A percentile compares a stretch with the other conserved stretches of the same genome.
phyloP scores from a whole-genome alignment of 2,888 invertebrate species.

The Campoletis raptor region DNA sequence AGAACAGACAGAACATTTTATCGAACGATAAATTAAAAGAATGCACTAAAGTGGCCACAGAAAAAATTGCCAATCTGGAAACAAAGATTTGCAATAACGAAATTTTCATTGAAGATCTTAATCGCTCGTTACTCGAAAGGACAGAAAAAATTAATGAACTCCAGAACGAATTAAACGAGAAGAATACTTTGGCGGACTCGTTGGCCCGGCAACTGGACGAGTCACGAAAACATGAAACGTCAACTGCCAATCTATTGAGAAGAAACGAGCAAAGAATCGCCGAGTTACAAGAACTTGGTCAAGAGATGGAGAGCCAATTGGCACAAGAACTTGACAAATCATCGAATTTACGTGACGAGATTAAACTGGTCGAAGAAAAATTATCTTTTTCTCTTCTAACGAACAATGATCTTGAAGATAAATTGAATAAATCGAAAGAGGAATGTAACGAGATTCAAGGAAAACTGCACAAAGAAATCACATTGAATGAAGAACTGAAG shows the following conservation, averaged over 20 bases:
- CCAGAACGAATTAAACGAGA: conserved; percentile 29
- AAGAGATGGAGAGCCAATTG: conserved; percentile 77
- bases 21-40: conserved; percentile 39
- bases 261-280: conserved; percentile 73
- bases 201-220: conserved; percentile 13
- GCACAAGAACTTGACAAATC: conserved; percentile 77
- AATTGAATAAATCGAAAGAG: conserved; percentile 12
- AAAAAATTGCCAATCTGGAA: conserved; percentile 28
- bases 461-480: conserved; percentile 9
- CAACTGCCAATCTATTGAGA: conserved; percentile 68
- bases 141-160: conserved; percentile 19
- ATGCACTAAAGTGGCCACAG: conserved; percentile 25
- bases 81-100: conserved; percentile 27
- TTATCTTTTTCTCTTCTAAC: conserved; percentile 21
- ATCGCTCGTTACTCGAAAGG: conserved; percentile 10
- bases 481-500: not conserved
- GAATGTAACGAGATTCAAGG: conserved; percentile 47
- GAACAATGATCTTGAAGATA: conserved; percentile 40
- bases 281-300: conserved; percentile 71
- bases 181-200: conserved; percentile 19
- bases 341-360: conserved; percentile 56
- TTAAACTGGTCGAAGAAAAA: conserved; percentile 36
- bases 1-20: conserved; percentile 2
- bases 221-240: conserved; percentile 23
- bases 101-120: conserved; percentile 56